Base-by-base conservation (phyloP, 2,888 invertebrate species). In the Sceliomorpha sp. region DNA sequence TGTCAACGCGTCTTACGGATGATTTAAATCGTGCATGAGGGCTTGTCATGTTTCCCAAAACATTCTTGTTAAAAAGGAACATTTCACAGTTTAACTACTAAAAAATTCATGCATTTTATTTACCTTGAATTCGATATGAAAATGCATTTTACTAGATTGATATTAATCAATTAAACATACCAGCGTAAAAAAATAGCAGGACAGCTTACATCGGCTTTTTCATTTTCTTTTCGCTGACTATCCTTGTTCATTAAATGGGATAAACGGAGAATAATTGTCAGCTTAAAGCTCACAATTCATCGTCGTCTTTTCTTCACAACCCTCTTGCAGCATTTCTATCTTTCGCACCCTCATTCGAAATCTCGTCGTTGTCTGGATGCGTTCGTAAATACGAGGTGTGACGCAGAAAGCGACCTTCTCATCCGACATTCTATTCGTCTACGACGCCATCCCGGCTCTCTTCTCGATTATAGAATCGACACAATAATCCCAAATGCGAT, bases 1-100 rank as follows among this genome's bases (percentile, higher is more conserved):
- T 56, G 56, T 56, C 56, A 56, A 31, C 50, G 42, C 55, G 42
- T 42, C 34, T 44, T 26, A 39, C 34, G 42, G 40, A 51, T 66
- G 56, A 66, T 45, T 48, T 42, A 56, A 56, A 58, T 44, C 37
- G 51, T 50, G 27, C 50, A 58, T 58, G 51, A 66, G 58, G 51
- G 44, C 45, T 45, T 29, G 45, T 66, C 64, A 29, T 7, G 34
- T 31, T n/a, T 24, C 44, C 51, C 44, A 44, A 48, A 63, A 50
- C 55, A 48, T 26, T 42, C 20, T 34, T 12, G 12, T 13, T n/a
- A n/a, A n/a, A n/a, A n/a, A n/a, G n/a, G n/a, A n/a, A n/a, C n/a
- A n/a, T n/a, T n/a, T n/a, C n/a, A n/a, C n/a, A n/a, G n/a, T n/a
- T n/a, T n/a, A n/a, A n/a, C n/a, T n/a, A n/a, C n/a, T n/a, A n/a